phyloP scores from a whole-genome alignment of 2,888 invertebrate genomes.

The Tridacna gigas region DNA sequence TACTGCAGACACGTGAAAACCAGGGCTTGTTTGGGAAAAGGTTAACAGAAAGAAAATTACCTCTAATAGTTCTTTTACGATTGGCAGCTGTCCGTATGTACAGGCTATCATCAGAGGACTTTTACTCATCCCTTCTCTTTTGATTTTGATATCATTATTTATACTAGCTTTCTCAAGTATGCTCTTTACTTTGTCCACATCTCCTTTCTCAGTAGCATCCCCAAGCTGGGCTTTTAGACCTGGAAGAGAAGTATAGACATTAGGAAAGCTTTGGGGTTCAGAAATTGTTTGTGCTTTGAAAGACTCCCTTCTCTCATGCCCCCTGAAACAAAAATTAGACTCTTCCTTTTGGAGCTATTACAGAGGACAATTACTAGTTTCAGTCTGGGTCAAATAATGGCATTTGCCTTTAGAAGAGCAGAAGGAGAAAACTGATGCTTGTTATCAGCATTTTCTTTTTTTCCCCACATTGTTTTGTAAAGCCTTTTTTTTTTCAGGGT shows the following conservation, averaged over 20 bases:
- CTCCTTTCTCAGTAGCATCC: constrained; percentile 76
- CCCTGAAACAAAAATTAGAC: too few species aligned
- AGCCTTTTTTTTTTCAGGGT: too few species aligned
- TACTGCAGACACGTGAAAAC: neutral
- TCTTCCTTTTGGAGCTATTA: too few species aligned
- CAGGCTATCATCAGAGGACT: constrained; percentile 80
- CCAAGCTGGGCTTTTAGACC: constrained; percentile 63
- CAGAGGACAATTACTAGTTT: too few species aligned
- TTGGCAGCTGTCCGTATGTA: constrained; percentile 81
- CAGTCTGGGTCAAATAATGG: too few species aligned
- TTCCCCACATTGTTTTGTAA: too few species aligned
- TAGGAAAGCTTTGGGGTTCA: neutral
- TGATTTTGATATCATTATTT: constrained; percentile 65
- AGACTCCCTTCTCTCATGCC: too few species aligned
- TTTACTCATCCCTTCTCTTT: constrained; percentile 72
- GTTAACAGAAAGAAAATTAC: constrained; percentile 46
- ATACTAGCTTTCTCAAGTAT: constrained; percentile 64
- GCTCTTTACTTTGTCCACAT: constrained; percentile 67
- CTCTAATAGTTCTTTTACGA: constrained; percentile 78
- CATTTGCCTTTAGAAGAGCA: too few species aligned
- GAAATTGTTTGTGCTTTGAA: too few species aligned
- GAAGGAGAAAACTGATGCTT: too few species aligned
- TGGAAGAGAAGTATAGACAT: neutral
- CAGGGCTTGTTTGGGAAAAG: neutral
- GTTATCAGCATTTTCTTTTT: too few species aligned